Evolutionary conservation across 2,888 invertebrate species (phyloP).

Genomic region (Oscheius sp.): DNA sequence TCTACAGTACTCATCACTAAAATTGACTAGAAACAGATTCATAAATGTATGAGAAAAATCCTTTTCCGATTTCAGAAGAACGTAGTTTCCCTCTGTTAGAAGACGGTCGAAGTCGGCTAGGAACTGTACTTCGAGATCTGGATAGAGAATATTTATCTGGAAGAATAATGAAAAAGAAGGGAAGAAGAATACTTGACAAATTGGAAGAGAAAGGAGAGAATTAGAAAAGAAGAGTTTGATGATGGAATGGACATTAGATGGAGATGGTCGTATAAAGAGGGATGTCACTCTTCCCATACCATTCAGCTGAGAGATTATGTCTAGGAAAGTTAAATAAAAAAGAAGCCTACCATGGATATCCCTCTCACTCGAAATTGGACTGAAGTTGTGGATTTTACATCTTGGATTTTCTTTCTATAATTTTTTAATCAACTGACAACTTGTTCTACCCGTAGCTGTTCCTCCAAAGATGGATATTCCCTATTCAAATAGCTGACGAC

Average conservation of each 20-base stretch:
- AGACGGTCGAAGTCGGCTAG: conserved; percentile 23
- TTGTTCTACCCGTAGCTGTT: no score
- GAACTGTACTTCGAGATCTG: conserved; percentile 12
- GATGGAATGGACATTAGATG: not conserved
- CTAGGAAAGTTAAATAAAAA: no score
- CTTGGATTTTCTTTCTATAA: conserved; percentile 9
- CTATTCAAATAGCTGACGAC: not conserved
- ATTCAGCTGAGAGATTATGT: no score
- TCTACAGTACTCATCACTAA: conserved; percentile 36
- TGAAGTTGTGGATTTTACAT: not conserved
- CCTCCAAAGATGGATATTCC: not conserved
- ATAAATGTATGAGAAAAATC: conserved; percentile 36
- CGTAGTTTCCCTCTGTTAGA: conserved; percentile 33
- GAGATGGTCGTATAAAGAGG: not conserved
- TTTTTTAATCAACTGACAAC: no score
- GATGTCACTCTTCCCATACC: not conserved
- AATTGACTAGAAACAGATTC: conserved; percentile 39
- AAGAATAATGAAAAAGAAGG: not conserved
- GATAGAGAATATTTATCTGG: conserved; percentile 26
- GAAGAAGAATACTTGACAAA: not conserved
- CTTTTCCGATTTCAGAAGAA: conserved; percentile 39
- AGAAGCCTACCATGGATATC: no score
- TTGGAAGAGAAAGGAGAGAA: not conserved
- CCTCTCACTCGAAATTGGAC: no score
- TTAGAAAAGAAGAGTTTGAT: not conserved